These are phyloP conservation scores for Salvelinus alpinus DNA, from an alignment of 2,113 vertebrate genomes.

Conservation along the genomic window DNA sequence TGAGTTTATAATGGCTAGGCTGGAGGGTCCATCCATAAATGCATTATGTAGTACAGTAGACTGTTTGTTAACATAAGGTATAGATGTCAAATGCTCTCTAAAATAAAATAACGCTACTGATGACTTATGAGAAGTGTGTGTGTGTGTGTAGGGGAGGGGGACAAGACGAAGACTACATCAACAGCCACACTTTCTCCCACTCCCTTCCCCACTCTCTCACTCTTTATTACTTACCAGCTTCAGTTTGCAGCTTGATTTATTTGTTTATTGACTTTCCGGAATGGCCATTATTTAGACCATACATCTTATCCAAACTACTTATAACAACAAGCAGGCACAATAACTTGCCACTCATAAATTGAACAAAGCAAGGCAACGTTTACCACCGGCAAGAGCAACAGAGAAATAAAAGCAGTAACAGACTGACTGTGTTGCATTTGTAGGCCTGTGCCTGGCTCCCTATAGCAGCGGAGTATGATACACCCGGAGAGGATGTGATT, in stretches of 20 bases:
- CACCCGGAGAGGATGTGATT: no score
- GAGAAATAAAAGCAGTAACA: no score
- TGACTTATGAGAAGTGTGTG: conserved; percentile 12
- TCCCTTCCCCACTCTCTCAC: neutral
- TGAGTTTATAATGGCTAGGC: no score
- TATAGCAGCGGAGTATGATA: no score
- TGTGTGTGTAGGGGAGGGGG: no score
- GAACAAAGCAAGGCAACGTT: conserved; percentile 1
- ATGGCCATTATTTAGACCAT: conserved; percentile 39
- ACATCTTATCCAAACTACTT: conserved; percentile 23
- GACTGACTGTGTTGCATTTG: no score
- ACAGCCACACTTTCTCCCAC: neutral
- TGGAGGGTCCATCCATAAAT: no score
- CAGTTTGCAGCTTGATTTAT: conserved; percentile 38
- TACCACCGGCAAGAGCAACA: neutral
- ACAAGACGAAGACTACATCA: no score
- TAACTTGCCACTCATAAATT: conserved; percentile 16
- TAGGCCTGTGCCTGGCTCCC: no score
- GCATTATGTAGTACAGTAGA: no score
- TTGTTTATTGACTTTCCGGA: conserved; percentile 37
- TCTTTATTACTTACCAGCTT: neutral
- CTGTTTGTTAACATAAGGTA: no score
- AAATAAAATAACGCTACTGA: conserved; percentile 46
- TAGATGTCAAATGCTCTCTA: no score
- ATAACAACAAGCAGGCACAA: neutral